Percentiles rank a stretch among this genome's conserved stretches.
phyloP scores from a whole-genome alignment of 2,888 invertebrate species.

The Thalpophila matura region DNA sequence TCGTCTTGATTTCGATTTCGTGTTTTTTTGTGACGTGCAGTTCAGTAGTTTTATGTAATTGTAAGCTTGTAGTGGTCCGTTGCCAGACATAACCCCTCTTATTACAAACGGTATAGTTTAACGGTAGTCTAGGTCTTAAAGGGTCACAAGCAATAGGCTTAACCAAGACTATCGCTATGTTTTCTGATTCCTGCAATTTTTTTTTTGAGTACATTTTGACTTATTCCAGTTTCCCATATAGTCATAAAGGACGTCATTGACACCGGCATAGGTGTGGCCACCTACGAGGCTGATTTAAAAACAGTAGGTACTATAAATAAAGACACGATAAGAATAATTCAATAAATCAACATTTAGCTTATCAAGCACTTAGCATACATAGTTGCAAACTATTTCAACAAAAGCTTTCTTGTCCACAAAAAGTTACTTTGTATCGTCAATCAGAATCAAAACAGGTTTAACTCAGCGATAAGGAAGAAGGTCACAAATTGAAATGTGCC shows the following conservation, averaged over 20 bases:
- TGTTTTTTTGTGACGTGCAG: background rate
- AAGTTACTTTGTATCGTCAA: conserved; percentile 17
- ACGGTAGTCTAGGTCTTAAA: background rate
- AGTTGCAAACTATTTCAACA: conserved; percentile 25
- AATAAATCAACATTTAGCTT: conserved; percentile 26
- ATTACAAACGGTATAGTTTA: background rate
- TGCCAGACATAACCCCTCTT: too few relatives aligned
- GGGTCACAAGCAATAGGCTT: too few relatives aligned
- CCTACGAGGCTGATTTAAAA: too few relatives aligned
- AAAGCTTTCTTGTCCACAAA: conserved; percentile 29
- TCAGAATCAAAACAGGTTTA: conserved; percentile 23
- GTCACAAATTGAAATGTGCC: conserved; percentile 4
- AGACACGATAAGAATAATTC: too few relatives aligned
- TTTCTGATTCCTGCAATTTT: too few relatives aligned
- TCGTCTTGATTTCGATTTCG: conserved; percentile 4
- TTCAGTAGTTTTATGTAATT: background rate
- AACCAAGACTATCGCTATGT: too few relatives aligned
- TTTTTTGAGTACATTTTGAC: too few relatives aligned
- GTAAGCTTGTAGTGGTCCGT: background rate
- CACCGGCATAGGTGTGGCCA: too few relatives aligned
- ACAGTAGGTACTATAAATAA: too few relatives aligned
- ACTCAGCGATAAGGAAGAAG: conserved; percentile 30
- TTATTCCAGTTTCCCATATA: too few relatives aligned
- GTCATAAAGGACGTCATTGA: too few relatives aligned
- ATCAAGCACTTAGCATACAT: conserved; percentile 27